Evolutionary conservation across 2,113 vertebrate genomes (phyloP).

Genomic region (Halichoeres trimaculatus): DNA sequence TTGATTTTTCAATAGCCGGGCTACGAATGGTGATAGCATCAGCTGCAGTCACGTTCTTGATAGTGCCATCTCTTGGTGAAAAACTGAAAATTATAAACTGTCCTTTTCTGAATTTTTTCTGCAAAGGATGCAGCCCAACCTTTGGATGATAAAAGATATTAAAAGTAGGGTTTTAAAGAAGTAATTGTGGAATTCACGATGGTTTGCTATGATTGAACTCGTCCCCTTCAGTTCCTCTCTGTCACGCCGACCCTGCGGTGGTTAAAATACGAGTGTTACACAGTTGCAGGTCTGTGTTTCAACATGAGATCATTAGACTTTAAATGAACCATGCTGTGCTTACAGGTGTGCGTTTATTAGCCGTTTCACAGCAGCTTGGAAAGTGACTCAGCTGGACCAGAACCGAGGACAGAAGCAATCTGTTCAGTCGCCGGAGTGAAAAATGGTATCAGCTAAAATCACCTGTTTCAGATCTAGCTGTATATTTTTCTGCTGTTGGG

Average conservation of each 20-base stretch:
- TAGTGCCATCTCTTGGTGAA: too few relatives aligned
- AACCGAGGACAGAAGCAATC: constrained; percentile 16
- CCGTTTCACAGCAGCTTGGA: constrained; percentile 18
- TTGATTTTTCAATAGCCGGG: too few relatives aligned
- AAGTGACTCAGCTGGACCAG: constrained; percentile 23
- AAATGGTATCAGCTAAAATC: not conserved
- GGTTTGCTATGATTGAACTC: not conserved
- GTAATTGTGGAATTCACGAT: too few relatives aligned
- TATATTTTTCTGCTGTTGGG: not conserved
- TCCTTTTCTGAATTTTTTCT: too few relatives aligned
- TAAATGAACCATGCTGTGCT: constrained; percentile 53
- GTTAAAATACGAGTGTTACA: not conserved
- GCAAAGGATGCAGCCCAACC: too few relatives aligned
- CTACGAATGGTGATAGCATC: too few relatives aligned
- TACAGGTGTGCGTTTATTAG: constrained; percentile 59
- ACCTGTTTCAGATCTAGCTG: not conserved
- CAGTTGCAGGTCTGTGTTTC: constrained; percentile 35
- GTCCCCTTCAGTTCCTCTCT: not conserved
- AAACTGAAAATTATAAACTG: too few relatives aligned
- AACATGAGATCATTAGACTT: constrained; percentile 30
- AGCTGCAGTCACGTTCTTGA: too few relatives aligned
- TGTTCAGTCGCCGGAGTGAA: not conserved
- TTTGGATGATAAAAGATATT: too few relatives aligned
- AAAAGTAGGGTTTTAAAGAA: too few relatives aligned
- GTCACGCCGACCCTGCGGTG: constrained; percentile 4